Percentiles rank a stretch among this genome's conserved stretches.
These are phyloP conservation scores for Drosophila kuntzei DNA, from an alignment of 2,888 invertebrate species.

Conservation along the genomic window DNA sequence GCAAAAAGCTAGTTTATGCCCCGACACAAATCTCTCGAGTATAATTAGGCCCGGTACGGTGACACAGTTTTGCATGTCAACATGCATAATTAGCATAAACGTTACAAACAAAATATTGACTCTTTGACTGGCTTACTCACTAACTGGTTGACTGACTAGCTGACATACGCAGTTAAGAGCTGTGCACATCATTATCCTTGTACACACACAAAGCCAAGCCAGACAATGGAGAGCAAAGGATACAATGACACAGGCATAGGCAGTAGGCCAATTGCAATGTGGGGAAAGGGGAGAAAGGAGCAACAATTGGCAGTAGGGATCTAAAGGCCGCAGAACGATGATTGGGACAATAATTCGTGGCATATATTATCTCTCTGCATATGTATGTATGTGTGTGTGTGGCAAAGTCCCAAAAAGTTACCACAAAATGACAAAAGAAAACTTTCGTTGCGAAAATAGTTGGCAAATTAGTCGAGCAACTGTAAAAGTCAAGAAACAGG, in stretches of 20 bases:
- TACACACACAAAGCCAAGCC: constrained; percentile 23
- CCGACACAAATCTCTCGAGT: constrained; percentile 57
- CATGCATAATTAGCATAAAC: constrained; percentile 78
- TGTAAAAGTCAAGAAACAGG: constrained; percentile 13
- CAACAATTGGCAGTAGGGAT: constrained; percentile 28
- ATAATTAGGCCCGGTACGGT: constrained; percentile 66
- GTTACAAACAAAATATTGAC: constrained; percentile 75
- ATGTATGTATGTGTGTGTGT: constrained; percentile 15
- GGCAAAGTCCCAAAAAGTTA: constrained; percentile 55
- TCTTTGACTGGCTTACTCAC: constrained; percentile 53
- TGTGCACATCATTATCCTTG: constrained; percentile 56
- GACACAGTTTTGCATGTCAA: constrained; percentile 73
- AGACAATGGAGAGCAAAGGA: constrained; percentile 13
- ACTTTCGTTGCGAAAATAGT: constrained; percentile 67
- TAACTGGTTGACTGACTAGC: constrained; percentile 16
- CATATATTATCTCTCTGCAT: constrained; percentile 51
- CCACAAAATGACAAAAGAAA: constrained; percentile 50
- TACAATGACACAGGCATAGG: constrained; percentile 33
- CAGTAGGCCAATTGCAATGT: constrained; percentile 27
- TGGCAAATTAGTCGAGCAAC: constrained; percentile 65
- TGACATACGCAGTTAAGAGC: constrained; percentile 41
- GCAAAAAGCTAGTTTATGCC: constrained; percentile 36
- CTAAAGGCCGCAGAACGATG: constrained; percentile 22
- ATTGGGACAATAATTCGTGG: constrained; percentile 65
- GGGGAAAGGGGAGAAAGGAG: background rate